Percentiles rank a stretch among this genome's conserved stretches.
phyloP scores from a whole-genome alignment of 2,888 invertebrate genomes.

The Pseudanteris insignis region DNA sequence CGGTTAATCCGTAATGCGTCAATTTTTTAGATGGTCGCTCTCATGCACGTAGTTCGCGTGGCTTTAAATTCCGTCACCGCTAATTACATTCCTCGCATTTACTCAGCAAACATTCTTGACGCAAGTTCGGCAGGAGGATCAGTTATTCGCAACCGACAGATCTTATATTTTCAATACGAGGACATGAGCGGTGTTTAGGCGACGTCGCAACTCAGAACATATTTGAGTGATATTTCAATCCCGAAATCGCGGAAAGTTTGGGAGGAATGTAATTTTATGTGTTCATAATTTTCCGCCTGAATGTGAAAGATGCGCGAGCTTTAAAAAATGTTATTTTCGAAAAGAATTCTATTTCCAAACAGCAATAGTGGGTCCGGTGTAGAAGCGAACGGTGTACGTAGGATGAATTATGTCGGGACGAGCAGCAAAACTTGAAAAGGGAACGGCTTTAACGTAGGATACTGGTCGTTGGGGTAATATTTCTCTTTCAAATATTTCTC shows the following conservation, averaged over 20 bases:
- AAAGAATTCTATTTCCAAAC: conserved; percentile 27
- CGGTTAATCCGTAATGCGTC: conserved; percentile 25
- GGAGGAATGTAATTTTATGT: conserved; percentile 11
- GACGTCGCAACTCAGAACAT: no score
- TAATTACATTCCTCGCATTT: no score
- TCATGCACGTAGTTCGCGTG: no score
- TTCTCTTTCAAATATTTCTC: conserved; percentile 48
- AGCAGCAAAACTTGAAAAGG: conserved; percentile 38
- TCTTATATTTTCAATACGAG: no score
- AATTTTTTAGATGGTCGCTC: no score
- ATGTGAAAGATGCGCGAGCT: conserved; percentile 12
- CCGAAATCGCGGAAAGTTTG: neutral
- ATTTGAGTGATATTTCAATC: conserved; percentile 15
- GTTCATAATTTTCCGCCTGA: conserved; percentile 12
- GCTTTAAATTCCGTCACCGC: no score
- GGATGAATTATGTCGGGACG: conserved; percentile 38
- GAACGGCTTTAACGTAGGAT: conserved; percentile 36
- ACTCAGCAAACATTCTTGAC: no score
- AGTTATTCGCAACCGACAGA: no score
- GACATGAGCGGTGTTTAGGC: no score
- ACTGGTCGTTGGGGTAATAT: conserved; percentile 45
- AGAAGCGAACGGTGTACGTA: conserved; percentile 32
- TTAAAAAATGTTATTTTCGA: conserved; percentile 23
- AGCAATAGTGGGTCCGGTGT: conserved; percentile 18
- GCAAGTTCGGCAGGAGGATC: no score